Conservation (phyloP, 2,888 invertebrate species). For the Eilema caniola region DNA sequence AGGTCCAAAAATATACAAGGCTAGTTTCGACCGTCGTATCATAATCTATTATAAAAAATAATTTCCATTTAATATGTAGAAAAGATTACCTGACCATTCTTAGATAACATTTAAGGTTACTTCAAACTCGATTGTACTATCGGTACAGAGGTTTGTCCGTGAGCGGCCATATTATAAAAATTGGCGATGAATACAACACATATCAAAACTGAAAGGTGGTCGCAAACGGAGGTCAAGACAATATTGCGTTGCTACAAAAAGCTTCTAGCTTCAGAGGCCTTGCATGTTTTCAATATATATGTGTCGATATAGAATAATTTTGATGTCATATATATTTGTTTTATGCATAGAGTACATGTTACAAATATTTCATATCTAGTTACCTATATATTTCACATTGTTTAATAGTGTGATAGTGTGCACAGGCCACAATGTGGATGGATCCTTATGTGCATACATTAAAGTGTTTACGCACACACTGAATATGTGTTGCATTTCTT, state of each 20-base stretch:
- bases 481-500: conserved; percentile 10
- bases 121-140: conserved; percentile 49
- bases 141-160: conserved; percentile 26
- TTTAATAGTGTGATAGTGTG: conserved; percentile 32
- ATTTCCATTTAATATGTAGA: too few species aligned
- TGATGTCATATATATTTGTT: conserved; percentile 53
- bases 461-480: conserved; percentile 35
- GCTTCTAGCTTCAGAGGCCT: conserved; percentile 76
- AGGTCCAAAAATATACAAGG: too few species aligned
- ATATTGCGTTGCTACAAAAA: conserved; percentile 70
- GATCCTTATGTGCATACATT: conserved; percentile 13
- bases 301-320: conserved; percentile 56
- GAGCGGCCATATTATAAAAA: conserved; percentile 43
- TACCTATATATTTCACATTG: conserved; percentile 6
- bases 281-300: conserved; percentile 74
- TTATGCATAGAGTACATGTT: conserved; percentile 30
- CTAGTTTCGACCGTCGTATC: too few species aligned
- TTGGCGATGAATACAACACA: conserved; percentile 38
- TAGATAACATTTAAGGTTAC: neutral
- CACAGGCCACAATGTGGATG: conserved; percentile 7
- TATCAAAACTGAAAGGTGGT: conserved; percentile 29
- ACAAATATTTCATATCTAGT: conserved; percentile 1
- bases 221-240: conserved; percentile 51
- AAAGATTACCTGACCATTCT: conserved; percentile 3
- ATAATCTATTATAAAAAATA: neutral